A percentile compares a stretch with the other conserved stretches of the same genome.
phyloP scores from a whole-genome alignment of 2,888 invertebrate genomes.

The Criorhina ranunculi region DNA sequence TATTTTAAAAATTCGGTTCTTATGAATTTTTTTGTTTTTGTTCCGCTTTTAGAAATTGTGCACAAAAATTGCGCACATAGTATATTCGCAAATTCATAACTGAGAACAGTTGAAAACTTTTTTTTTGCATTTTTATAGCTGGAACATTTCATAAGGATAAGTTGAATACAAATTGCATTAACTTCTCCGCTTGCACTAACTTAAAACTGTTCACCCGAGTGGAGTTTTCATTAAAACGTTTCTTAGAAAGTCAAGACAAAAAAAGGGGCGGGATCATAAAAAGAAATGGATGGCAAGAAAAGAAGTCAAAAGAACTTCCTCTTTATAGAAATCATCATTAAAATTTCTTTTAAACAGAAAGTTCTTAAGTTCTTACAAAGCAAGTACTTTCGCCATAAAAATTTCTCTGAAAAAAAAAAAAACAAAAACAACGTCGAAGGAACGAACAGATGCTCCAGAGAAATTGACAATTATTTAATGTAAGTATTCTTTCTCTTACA shows the following conservation, averaged over 20 bases:
- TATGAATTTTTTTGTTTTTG: no score
- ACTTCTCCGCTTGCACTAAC: conserved; percentile 23
- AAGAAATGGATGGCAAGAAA: neutral
- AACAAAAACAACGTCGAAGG: no score
- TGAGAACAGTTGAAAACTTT: neutral
- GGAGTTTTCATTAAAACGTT: conserved; percentile 12
- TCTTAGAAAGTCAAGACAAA: neutral
- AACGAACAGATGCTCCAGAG: no score
- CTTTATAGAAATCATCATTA: neutral
- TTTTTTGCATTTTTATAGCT: neutral
- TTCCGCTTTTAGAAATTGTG: no score
- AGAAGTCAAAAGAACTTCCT: neutral
- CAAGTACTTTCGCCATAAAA: neutral
- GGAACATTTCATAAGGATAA: neutral
- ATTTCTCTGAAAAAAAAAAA: neutral
- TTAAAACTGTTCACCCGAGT: conserved; percentile 1
- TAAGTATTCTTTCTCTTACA: no score
- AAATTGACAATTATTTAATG: no score
- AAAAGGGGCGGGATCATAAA: neutral
- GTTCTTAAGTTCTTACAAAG: no score
- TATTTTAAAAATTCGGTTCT: no score
- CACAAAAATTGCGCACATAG: no score
- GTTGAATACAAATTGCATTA: conserved; percentile 14
- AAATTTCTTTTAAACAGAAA: neutral
- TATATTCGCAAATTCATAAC: neutral